Evolutionary conservation across 2,888 invertebrate species (phyloP), one percentile per base, ranked within the genome.

Genomic region (Chrysolina americana): DNA sequence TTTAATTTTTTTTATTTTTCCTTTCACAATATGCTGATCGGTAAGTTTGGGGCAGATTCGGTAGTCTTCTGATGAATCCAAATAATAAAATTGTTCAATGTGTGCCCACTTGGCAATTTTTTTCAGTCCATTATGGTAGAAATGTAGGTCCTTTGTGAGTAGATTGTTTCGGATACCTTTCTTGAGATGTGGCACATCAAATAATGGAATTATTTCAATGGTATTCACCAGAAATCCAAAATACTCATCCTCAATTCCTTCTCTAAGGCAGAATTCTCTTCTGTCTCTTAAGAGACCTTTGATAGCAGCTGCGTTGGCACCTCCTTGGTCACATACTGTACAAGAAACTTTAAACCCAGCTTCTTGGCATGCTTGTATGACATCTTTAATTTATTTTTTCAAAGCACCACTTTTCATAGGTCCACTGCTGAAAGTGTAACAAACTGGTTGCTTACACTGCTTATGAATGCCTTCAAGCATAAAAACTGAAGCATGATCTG

Each of bases 31-130:
- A 50, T 50, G 50, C 6, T 50, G 50, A 50, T 50, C 50, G 2
- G 50, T 50, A n/a, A 50, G n/a, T 50, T 50, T 50, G 50, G 50
- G 50, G 50, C 50, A 50, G 50, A 50, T 50, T n/a, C n/a, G n/a
- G n/a, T n/a, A n/a, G n/a, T n/a, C n/a, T n/a, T n/a, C n/a, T n/a
- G 50, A 50, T 3, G 15, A 50, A 50, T 50, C 50, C 50, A 50
- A 50, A 8, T 10, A 50, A 50, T 50, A 50, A 50, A 50, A 50
- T 50, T 17, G 6, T 50, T 50, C 50, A 50, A 50, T 50, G n/a
- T 50, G 50, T 50, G 6, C 50, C 50, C 50, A 50, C 2, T 50
- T 50, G 1, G 50, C 50, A 10, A 15, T 2, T 50, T n/a, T 50
- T 50, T 50, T 50, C n/a, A 10, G 6, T n/a, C 8, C 50, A 2